These are phyloP conservation scores for Allobates femoralis DNA, from an alignment of 2,797 vertebrate genomes.

Conservation along the genomic window DNA sequence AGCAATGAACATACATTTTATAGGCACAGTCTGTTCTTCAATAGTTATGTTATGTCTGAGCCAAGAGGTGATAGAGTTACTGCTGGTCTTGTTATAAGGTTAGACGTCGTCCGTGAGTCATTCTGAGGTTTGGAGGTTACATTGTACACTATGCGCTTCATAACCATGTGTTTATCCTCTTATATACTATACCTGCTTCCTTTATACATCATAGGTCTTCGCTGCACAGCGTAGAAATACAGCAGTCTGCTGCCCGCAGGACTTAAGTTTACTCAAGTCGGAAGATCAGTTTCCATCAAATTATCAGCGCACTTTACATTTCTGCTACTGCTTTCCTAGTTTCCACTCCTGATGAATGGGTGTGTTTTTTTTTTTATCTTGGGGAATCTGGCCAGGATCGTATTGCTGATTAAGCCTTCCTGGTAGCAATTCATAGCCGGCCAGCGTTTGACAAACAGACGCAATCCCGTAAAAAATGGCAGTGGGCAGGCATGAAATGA, in stretches of 20 bases:
- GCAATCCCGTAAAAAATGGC: background rate
- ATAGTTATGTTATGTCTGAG: conserved; percentile 10
- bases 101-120: conserved; percentile 9
- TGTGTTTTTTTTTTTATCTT: conserved; percentile 19
- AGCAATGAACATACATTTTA: conserved; percentile 36
- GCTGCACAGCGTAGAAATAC: background rate
- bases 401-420: conserved; percentile 27
- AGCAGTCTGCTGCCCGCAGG: background rate
- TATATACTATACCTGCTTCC: background rate
- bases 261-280: background rate
- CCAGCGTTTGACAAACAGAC: background rate
- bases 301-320: conserved; percentile 14
- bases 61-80: conserved; percentile 52
- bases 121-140: background rate
- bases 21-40: conserved; percentile 43
- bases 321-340: background rate
- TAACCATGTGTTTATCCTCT: background rate
- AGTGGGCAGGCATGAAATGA: background rate
- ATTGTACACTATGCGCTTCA: background rate
- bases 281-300: conserved; percentile 11
- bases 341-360: conserved; percentile 14
- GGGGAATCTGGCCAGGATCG: conserved; percentile 21
- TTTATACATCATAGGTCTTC: background rate
- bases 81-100: conserved; percentile 17
- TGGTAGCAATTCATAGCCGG: background rate